A percentile compares a stretch with the other conserved stretches of the same genome.
These are phyloP conservation scores for Hypomecis atomaria DNA, from an alignment of 2,888 invertebrate species.

Conservation along the genomic window DNA sequence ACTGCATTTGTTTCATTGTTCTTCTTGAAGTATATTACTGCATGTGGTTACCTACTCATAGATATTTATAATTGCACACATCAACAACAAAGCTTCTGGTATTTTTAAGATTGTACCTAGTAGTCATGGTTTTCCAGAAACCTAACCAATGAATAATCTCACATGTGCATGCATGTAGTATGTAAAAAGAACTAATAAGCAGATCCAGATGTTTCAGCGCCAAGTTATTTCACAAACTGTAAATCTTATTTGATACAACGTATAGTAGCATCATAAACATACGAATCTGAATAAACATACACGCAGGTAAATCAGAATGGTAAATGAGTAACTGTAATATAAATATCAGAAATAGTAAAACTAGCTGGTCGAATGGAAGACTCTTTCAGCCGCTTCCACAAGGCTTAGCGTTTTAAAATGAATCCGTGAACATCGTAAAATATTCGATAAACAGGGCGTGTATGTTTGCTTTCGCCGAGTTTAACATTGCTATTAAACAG, in stretches of 20 bases:
- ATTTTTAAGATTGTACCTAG: not conserved
- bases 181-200: conserved; percentile 53
- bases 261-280: conserved; percentile 80
- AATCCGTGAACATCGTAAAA: conserved; percentile 81
- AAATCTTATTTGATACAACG: conserved; percentile 80
- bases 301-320: conserved; percentile 81
- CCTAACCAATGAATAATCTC: conserved; percentile 48
- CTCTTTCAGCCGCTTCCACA: conserved; percentile 79
- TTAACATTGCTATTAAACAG: conserved; percentile 85
- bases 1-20: too few relatives aligned
- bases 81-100: not conserved
- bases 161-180: conserved; percentile 48
- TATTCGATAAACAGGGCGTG: conserved; percentile 83
- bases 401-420: conserved; percentile 81
- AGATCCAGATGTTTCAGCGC: conserved; percentile 70
- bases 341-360: conserved; percentile 80
- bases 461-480: conserved; percentile 82
- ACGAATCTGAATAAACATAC: conserved; percentile 78
- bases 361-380: conserved; percentile 73
- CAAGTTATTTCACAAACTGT: conserved; percentile 73
- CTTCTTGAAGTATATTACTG: not conserved
- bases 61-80: conserved; percentile 2
- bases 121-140: conserved; percentile 44
- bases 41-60: not conserved
- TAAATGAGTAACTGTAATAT: conserved; percentile 82